Evolutionary conservation across 2,113 vertebrate genomes (phyloP).

Genomic region (Seriola dumerili): DNA sequence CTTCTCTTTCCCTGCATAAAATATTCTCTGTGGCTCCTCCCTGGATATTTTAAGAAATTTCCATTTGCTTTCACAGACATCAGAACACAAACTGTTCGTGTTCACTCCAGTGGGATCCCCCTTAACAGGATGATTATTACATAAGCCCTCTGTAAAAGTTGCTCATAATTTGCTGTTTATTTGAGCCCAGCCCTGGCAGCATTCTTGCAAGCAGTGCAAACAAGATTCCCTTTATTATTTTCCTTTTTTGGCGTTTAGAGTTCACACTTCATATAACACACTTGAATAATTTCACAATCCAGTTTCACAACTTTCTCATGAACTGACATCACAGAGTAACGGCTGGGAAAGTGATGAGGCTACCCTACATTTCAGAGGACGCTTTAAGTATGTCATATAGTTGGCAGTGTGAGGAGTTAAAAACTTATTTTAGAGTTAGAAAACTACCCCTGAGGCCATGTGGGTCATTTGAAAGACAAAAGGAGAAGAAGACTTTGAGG

Average conservation of each 20-base stretch:
- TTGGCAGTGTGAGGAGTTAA: slow-evolving; percentile 5
- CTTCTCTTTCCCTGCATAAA: not conserved
- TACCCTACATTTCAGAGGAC: slow-evolving; percentile 27
- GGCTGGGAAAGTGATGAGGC: slow-evolving; percentile 1
- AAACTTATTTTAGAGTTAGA: slow-evolving; percentile 22
- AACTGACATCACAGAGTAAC: slow-evolving; percentile 24
- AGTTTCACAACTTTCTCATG: slow-evolving; percentile 53
- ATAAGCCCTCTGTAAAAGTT: not conserved
- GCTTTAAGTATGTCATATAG: slow-evolving; percentile 41
- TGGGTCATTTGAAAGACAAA: slow-evolving; percentile 25
- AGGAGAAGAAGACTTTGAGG: not conserved
- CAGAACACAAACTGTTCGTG: not conserved
- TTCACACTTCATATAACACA: slow-evolving; percentile 17
- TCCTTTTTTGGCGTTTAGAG: slow-evolving; percentile 1
- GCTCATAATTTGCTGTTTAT: not conserved
- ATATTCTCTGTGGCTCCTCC: slow-evolving; percentile 4
- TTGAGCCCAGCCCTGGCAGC: not conserved
- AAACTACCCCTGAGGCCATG: not conserved
- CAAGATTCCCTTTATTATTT: not conserved
- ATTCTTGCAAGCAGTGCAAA: not conserved
- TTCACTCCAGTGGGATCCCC: not conserved
- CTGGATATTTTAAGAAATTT: slow-evolving; percentile 27
- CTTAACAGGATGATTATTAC: not conserved
- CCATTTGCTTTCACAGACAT: slow-evolving; percentile 21
- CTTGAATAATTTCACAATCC: slow-evolving; percentile 47